These are phyloP conservation scores for Thecocarcelia acutangulata DNA, from an alignment of 2,888 invertebrate genomes.

Conservation along the genomic window DNA sequence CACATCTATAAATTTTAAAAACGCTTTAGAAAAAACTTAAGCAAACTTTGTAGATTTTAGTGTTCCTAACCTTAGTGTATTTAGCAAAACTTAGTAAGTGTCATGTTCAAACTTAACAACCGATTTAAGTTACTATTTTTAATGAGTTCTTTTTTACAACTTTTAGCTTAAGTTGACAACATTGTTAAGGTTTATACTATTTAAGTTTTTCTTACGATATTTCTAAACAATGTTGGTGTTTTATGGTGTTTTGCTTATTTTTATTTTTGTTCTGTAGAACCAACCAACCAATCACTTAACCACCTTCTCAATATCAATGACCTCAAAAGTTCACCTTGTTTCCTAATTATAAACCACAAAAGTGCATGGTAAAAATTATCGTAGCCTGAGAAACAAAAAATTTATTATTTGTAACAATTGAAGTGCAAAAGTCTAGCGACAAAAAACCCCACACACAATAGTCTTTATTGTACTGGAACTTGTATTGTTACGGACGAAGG, in stretches of 20 bases:
- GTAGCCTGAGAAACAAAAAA: conserved; percentile 1
- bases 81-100: too few relatives aligned
- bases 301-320: conserved; percentile 65
- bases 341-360: conserved; percentile 63
- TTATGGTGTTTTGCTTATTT: conserved; percentile 13
- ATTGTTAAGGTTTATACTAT: conserved; percentile 40
- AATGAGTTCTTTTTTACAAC: conserved; percentile 2
- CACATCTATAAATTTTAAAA: too few relatives aligned
- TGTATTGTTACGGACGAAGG: conserved; percentile 12
- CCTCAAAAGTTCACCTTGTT: conserved; percentile 67
- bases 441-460: conserved; percentile 47
- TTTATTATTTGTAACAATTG: conserved; percentile 26
- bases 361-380: conserved; percentile 39
- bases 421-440: conserved; percentile 27
- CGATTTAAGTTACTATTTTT: conserved; percentile 4
- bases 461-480: conserved; percentile 8
- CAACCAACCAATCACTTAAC: conserved; percentile 12
- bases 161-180: conserved; percentile 40
- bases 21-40: too few relatives aligned
- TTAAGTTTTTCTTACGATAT: conserved; percentile 26
- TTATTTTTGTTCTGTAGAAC: neutral
- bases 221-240: conserved; percentile 10
- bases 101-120: conserved; percentile 14
- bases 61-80: too few relatives aligned
- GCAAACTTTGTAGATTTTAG: too few relatives aligned